Base-by-base conservation (phyloP, 2,797 vertebrate species). In the Ispidina lecontei region DNA sequence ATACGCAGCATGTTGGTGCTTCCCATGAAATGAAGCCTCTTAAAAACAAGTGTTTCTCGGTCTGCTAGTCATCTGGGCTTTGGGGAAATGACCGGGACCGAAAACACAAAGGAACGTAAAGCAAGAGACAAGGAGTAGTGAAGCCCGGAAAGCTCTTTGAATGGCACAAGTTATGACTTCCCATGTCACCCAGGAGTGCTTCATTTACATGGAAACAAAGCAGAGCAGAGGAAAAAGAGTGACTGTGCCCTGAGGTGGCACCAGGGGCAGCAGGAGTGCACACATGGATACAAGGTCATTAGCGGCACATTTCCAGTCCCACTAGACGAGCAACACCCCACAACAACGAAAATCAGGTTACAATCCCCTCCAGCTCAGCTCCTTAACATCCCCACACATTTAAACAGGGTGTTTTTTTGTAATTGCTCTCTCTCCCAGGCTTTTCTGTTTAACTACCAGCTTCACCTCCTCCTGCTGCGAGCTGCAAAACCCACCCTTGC, bases 121-220 rank as follows among this genome's bases (percentile, higher is more conserved):
- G 37, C 37, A 72, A 68, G 69, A 79, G 89, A 60, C 44, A 81
- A 35, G 74, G 25, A 54, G 28, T 39, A 91, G 28, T 37, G 55
- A 81, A 75, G 3, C n/a, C 59, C 85, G 35, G 21, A 62, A 74
- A 69, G 28, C 28, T n/a, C 44, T 4, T 16, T 44, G 63, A 71
- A 67, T 11, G 31, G 73, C 70, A 81, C 33, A 75, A 78, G 54
- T 64, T 64, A 54, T 1, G 4, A 71, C 46, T 78, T 70, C 25
- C 23, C 5, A 2, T 9, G 20, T 46, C 70, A 75, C 29, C 12
- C 58, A 51, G 7, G 10, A 75, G 41, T 11, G 16, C n/a, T 81
- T 73, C 20, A 67, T 92, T 88, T 90, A 88, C 79, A 78, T 22
- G 44, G 74, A 69, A 90, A 88, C 23, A 74, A 83, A 93, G 60